Evolutionary conservation across 2,113 vertebrate genomes (phyloP).

Genomic region (Chrysemys picta): DNA sequence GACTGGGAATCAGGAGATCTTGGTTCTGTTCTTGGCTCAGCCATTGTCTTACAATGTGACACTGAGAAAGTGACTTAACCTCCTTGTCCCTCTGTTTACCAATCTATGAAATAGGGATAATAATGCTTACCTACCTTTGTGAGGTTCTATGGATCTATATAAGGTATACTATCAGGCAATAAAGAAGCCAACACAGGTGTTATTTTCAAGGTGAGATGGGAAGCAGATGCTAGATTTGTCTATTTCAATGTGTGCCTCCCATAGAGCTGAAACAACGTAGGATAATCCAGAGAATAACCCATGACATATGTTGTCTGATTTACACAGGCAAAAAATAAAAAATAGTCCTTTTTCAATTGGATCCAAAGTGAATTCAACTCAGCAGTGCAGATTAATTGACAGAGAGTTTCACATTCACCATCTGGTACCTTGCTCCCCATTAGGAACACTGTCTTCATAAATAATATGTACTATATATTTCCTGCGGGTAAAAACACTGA

Average conservation of each 20-base stretch:
- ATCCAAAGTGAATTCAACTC: slow-evolving; percentile 9
- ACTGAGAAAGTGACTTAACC: background rate
- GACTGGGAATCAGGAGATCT: background rate
- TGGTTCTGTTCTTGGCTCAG: background rate
- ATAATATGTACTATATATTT: background rate
- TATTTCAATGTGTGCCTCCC: background rate
- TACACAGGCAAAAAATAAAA: slow-evolving; percentile 17
- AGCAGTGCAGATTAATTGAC: background rate
- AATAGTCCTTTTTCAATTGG: background rate
- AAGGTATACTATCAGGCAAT: background rate
- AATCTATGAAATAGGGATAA: background rate
- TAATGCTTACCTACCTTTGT: background rate
- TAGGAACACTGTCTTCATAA: background rate
- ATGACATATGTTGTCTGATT: background rate
- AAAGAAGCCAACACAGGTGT: background rate
- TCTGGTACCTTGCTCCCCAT: background rate
- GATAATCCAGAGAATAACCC: background rate
- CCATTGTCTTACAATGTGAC: background rate
- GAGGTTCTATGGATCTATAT: background rate
- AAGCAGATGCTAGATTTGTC: background rate
- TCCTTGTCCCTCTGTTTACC: background rate
- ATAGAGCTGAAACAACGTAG: background rate
- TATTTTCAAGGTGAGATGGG: background rate
- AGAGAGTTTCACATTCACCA: background rate
- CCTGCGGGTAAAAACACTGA: background rate